phyloP scores from a whole-genome alignment of 2,113 vertebrate genomes.

The Cyprinus carpio region DNA sequence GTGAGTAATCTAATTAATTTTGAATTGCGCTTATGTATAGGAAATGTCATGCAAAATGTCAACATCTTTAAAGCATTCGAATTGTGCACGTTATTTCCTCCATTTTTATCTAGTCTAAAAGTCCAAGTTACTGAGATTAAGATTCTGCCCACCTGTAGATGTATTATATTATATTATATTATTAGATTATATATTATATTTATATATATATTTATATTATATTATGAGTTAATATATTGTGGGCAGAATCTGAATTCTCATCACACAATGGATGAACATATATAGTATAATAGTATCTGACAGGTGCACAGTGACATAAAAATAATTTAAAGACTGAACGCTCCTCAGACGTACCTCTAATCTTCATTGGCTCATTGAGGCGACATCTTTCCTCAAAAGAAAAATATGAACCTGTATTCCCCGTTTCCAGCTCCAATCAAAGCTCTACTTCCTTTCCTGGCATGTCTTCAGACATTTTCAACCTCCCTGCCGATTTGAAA shows the following conservation, averaged over 20 bases:
- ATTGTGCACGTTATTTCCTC: neutral
- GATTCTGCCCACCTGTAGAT: neutral
- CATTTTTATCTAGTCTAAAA: neutral
- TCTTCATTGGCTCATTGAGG: neutral
- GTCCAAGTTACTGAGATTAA: neutral
- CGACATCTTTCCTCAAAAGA: neutral
- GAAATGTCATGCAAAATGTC: neutral
- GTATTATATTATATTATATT: neutral
- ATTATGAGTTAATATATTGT: neutral
- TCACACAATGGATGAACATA: neutral
- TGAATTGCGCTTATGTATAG: neutral
- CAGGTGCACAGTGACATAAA: neutral
- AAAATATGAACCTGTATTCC: neutral
- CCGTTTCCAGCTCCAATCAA: neutral
- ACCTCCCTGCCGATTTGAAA: conserved; percentile 44
- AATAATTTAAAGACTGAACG: neutral
- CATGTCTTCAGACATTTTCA: conserved; percentile 46
- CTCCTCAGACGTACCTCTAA: neutral
- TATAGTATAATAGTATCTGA: neutral
- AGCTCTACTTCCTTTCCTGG: conserved; percentile 23
- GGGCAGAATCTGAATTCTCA: neutral
- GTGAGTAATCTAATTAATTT: neutral
- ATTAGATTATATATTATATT: neutral
- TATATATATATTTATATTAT: too few relatives aligned
- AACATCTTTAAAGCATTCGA: neutral